phyloP scores from a whole-genome alignment of 1,140 invertebrate species.

The Drosophila serrata region DNA sequence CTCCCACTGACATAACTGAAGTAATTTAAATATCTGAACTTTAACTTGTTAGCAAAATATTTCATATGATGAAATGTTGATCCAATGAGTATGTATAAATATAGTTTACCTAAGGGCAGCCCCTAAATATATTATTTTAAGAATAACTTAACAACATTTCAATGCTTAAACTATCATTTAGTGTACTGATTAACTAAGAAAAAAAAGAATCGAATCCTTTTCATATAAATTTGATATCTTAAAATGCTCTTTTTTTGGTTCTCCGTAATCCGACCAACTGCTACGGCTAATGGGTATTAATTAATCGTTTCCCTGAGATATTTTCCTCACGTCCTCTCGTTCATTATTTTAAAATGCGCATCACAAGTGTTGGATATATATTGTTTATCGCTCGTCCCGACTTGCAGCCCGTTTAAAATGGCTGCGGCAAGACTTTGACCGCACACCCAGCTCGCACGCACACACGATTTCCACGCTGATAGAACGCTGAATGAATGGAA shows the following conservation, averaged over 20 bases:
- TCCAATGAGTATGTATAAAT: too few species aligned
- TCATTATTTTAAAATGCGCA: constrained; percentile 79
- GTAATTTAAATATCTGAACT: neutral
- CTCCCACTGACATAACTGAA: neutral
- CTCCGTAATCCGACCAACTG: neutral
- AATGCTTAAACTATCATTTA: neutral
- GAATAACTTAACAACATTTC: neutral
- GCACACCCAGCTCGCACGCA: constrained; percentile 20
- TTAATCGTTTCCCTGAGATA: constrained; percentile 27
- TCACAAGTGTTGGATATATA: constrained; percentile 77
- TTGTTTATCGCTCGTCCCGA: constrained; percentile 67
- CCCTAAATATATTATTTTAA: neutral
- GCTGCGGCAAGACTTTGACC: constrained; percentile 61
- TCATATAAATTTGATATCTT: too few species aligned
- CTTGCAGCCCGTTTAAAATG: constrained; percentile 63
- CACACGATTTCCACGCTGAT: constrained; percentile 62
- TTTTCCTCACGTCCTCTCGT: constrained; percentile 9
- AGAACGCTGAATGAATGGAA: constrained; percentile 70
- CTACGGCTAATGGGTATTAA: constrained; percentile 24
- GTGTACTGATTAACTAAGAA: neutral
- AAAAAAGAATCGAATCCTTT: too few species aligned
- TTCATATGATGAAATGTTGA: neutral
- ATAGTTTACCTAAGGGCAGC: too few species aligned
- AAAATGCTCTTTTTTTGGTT: too few species aligned
- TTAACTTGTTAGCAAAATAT: neutral